A percentile compares a stretch with the other conserved stretches of the same genome.
These are phyloP conservation scores for Tachuris rubrigastra DNA, from an alignment of 2,113 vertebrate genomes.

Conservation along the genomic window DNA sequence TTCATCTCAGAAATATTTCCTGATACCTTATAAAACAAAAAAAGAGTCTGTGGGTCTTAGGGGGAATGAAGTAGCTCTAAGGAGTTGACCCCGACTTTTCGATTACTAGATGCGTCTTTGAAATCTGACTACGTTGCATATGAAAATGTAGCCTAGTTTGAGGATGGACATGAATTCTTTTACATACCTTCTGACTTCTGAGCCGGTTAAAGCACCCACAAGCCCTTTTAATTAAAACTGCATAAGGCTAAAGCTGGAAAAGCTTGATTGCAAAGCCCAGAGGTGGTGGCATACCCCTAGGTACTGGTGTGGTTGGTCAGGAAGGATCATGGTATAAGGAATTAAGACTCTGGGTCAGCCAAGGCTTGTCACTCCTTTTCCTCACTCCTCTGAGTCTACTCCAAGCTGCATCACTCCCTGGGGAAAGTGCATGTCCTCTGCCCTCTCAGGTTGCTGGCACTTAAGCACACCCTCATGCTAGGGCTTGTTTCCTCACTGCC, in stretches of 20 bases:
- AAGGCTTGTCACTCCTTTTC: not conserved
- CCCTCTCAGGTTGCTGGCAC: accelerated
- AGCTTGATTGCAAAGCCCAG: not conserved
- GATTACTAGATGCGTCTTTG: not conserved
- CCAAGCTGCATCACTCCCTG: not conserved
- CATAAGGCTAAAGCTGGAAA: not conserved
- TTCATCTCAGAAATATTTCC: not conserved
- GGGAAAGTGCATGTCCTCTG: not conserved
- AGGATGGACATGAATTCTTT: not conserved
- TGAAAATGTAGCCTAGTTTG: not conserved
- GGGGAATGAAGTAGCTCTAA: not conserved
- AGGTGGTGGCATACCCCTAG: not conserved
- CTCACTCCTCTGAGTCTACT: not conserved
- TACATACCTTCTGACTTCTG: not conserved
- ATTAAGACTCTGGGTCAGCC: not conserved
- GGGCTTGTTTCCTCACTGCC: not conserved
- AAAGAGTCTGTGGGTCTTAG: not conserved
- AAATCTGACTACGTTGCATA: not conserved
- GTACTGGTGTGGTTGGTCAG: not conserved
- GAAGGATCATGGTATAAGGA: not conserved
- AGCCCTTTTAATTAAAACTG: not conserved
- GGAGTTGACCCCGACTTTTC: not conserved
- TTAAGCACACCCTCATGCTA: not conserved
- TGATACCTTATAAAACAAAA: not conserved
- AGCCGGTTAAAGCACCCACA: not conserved